Evolutionary conservation across 2,888 invertebrate genomes (phyloP).

Genomic region (Acanthosepion lycidas): DNA sequence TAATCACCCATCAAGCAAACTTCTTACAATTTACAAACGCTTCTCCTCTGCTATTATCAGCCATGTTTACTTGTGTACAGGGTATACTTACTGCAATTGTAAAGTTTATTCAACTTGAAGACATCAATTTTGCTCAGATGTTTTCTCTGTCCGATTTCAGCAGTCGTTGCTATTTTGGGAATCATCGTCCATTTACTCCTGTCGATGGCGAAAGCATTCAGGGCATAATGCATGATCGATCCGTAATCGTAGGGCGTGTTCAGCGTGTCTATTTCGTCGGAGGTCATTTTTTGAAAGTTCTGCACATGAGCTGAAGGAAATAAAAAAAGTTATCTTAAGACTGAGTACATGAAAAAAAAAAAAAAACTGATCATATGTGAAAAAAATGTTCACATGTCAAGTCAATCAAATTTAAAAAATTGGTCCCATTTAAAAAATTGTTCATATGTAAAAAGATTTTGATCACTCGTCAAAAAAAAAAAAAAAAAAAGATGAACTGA

Average conservation of each 20-base stretch:
- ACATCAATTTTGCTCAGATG: conserved; percentile 74
- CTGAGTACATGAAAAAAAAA: too few species aligned
- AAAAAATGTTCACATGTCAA: too few species aligned
- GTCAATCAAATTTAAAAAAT: too few species aligned
- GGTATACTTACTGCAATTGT: conserved; percentile 64
- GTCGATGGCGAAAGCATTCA: conserved; percentile 76
- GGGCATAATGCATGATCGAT: conserved; percentile 85
- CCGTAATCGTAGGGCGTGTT: conserved; percentile 84
- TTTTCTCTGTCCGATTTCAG: conserved; percentile 77
- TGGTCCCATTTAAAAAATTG: too few species aligned
- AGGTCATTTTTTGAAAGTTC: conserved; percentile 77
- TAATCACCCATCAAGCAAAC: too few species aligned
- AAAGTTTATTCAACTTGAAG: conserved; percentile 74
- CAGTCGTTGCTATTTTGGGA: conserved; percentile 67
- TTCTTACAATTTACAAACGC: too few species aligned
- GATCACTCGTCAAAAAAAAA: too few species aligned
- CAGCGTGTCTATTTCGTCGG: conserved; percentile 72
- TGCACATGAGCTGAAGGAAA: conserved; percentile 74
- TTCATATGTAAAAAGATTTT: too few species aligned
- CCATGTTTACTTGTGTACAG: not conserved
- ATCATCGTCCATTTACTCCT: conserved; percentile 74
- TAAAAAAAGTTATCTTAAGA: too few species aligned
- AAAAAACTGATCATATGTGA: too few species aligned
- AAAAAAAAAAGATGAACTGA: too few species aligned
- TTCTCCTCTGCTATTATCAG: too few species aligned